Evolutionary conservation across 2,888 invertebrate species (phyloP).

Genomic region (Sialis fuliginosa): DNA sequence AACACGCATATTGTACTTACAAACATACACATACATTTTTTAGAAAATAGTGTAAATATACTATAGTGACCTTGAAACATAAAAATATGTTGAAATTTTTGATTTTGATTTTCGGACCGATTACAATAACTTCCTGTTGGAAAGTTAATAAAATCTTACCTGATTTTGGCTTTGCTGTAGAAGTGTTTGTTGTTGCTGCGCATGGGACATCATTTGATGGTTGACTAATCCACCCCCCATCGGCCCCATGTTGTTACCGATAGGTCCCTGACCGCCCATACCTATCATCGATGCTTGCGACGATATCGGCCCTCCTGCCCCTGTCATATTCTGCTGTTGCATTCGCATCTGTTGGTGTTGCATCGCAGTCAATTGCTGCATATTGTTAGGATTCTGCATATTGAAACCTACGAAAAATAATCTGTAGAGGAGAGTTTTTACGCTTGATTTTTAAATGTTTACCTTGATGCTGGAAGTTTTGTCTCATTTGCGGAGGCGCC

Average conservation of each 20-base stretch:
- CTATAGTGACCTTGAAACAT: no score
- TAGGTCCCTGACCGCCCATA: slow-evolving; percentile 19
- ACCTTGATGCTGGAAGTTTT: slow-evolving; percentile 31
- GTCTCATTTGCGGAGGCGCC: slow-evolving; percentile 30
- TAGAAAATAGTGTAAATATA: no score
- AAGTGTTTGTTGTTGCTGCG: slow-evolving; percentile 31
- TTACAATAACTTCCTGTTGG: no score
- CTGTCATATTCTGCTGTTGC: slow-evolving; percentile 9
- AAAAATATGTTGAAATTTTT: no score
- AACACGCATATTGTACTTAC: no score
- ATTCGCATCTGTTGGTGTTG: slow-evolving; percentile 12
- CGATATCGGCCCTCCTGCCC: background rate
- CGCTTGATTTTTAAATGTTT: slow-evolving; percentile 9
- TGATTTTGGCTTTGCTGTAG: slow-evolving; percentile 26
- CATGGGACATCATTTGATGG: slow-evolving; percentile 30
- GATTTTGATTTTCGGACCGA: no score
- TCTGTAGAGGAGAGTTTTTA: background rate
- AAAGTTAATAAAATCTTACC: slow-evolving; percentile 18
- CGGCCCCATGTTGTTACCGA: slow-evolving; percentile 14
- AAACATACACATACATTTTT: no score
- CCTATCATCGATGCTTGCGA: slow-evolving; percentile 26
- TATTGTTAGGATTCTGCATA: slow-evolving; percentile 7
- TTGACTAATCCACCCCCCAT: slow-evolving; percentile 18
- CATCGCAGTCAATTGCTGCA: slow-evolving; percentile 22
- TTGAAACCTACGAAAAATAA: slow-evolving; percentile 8